A percentile compares a stretch with the other conserved stretches of the same genome.
Conservation (phyloP, 2,888 invertebrate species). For the Phoenoteleia sp. region DNA sequence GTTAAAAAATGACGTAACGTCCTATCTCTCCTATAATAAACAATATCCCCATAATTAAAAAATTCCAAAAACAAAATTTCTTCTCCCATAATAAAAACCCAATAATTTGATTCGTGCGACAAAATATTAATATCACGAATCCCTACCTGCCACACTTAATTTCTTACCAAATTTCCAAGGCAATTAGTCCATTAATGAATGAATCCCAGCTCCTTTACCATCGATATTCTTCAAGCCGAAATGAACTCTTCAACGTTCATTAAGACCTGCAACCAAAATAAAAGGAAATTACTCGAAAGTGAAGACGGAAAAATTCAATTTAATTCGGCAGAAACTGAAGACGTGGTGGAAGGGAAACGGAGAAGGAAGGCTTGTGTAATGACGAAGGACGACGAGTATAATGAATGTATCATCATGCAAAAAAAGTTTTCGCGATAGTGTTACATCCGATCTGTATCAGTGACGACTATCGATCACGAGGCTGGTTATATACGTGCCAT, state of each 20-base stretch:
- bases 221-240: constrained; percentile 55
- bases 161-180: constrained; percentile 33
- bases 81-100: background rate
- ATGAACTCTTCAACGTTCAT: constrained; percentile 49
- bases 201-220: constrained; percentile 44
- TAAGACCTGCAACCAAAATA: constrained; percentile 17
- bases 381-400: constrained; percentile 24
- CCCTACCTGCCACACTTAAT: constrained; percentile 15
- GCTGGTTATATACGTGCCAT: constrained; percentile 60
- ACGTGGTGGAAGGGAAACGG: background rate
- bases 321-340: constrained; percentile 8
- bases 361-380: background rate
- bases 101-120: constrained; percentile 10
- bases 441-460: constrained; percentile 77
- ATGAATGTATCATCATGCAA: constrained; percentile 64
- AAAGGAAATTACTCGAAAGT: constrained; percentile 43
- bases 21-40: background rate
- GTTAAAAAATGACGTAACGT: too few relatives aligned
- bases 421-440: constrained; percentile 58
- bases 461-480: constrained; percentile 77
- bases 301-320: constrained; percentile 38
- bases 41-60: background rate
- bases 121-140: constrained; percentile 40
- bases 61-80: background rate
- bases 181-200: constrained; percentile 66